Conservation (phyloP, 2,113 vertebrate genomes). For the Leptodactylus fuscus region DNA sequence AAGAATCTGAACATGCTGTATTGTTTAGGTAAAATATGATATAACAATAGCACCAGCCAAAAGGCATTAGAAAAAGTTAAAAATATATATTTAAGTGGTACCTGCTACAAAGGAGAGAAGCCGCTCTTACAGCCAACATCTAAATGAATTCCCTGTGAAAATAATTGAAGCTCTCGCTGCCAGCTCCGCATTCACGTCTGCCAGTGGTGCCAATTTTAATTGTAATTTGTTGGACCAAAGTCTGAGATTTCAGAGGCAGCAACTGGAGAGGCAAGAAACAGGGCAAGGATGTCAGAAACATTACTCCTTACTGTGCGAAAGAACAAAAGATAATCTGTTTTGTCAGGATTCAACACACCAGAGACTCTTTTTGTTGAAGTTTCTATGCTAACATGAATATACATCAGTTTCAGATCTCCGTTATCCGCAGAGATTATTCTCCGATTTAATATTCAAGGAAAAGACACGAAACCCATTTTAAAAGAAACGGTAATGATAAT, state of each 20-base stretch:
- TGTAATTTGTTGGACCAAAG: conserved; percentile 32
- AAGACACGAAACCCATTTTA: not conserved
- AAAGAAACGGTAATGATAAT: not conserved
- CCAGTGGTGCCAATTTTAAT: conserved; percentile 54
- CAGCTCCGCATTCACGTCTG: conserved; percentile 32
- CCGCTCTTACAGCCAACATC: conserved; percentile 40
- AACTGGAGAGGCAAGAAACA: conserved; percentile 20
- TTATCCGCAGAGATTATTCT: conserved; percentile 17
- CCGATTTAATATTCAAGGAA: not conserved
- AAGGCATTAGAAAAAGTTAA: conserved; percentile 48
- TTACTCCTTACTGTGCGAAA: conserved; percentile 55
- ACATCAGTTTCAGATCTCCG: not conserved
- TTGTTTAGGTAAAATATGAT: conserved; percentile 60
- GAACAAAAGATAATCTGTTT: conserved; percentile 55
- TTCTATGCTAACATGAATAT: conserved; percentile 46
- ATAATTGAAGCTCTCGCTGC: conserved; percentile 30
- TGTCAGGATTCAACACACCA: conserved; percentile 46
- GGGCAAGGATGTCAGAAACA: conserved; percentile 37
- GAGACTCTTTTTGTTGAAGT: conserved; percentile 31
- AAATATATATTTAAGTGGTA: conserved; percentile 56
- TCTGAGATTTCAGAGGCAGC: conserved; percentile 53
- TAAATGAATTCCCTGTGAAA: conserved; percentile 58
- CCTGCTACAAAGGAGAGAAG: conserved; percentile 27
- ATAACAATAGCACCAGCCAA: conserved; percentile 56
- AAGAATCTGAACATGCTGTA: conserved; percentile 53